Evolutionary conservation across 2,797 vertebrate species (phyloP).

Genomic region (Danio aesculapii): DNA sequence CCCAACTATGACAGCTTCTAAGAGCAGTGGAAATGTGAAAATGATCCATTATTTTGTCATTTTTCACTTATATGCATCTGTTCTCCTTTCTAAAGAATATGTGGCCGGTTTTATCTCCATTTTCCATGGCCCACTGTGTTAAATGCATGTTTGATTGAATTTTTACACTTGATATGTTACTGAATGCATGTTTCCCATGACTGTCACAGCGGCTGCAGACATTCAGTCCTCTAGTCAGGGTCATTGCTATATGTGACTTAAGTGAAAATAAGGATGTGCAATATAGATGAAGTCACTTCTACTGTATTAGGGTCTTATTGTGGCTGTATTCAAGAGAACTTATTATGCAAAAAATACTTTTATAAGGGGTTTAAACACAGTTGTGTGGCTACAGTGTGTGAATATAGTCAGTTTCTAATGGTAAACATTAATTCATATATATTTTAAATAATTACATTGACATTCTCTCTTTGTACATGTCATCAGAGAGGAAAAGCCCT

Average conservation of each 20-base stretch:
- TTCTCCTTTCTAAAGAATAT: slow-evolving; percentile 12
- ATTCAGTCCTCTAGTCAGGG: background rate
- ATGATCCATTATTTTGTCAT: background rate
- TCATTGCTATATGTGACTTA: background rate
- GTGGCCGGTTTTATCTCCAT: background rate
- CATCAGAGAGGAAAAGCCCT: too few relatives aligned
- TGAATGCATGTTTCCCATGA: slow-evolving; percentile 44
- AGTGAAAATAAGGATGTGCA: background rate
- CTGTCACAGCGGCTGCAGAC: background rate
- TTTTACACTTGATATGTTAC: slow-evolving; percentile 46
- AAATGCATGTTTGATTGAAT: slow-evolving; percentile 46
- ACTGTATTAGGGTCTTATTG: background rate
- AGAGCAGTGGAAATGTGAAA: background rate
- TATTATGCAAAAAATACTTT: too few relatives aligned
- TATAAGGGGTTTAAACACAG: too few relatives aligned
- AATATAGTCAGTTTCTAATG: too few relatives aligned
- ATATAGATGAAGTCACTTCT: background rate
- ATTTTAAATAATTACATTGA: too few relatives aligned
- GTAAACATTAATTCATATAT: too few relatives aligned
- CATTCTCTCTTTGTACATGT: too few relatives aligned
- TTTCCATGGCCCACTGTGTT: slow-evolving; percentile 19
- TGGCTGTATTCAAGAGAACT: too few relatives aligned
- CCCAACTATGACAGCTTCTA: background rate
- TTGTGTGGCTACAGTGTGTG: too few relatives aligned
- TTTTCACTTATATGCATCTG: background rate